phyloP scores from a whole-genome alignment of 2,888 invertebrate genomes.

The Crematogaster levior region DNA sequence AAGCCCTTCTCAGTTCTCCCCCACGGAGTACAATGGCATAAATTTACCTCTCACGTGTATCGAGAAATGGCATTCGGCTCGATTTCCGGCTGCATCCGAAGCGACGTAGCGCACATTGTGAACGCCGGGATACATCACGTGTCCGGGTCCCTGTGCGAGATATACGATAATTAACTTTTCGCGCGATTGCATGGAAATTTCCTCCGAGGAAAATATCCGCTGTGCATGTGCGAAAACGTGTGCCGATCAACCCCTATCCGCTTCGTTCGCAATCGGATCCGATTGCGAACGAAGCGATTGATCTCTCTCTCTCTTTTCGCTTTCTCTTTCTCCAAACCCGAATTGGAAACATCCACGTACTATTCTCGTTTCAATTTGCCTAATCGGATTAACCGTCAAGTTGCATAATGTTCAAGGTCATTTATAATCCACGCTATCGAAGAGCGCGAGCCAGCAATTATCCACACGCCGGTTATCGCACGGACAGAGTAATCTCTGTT shows the following conservation, averaged over 20 bases:
- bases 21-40: slow-evolving; percentile 69
- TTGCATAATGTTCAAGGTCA: slow-evolving; percentile 37
- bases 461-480: slow-evolving; percentile 43
- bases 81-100: slow-evolving; percentile 88
- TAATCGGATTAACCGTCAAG: slow-evolving; percentile 45
- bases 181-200: slow-evolving; percentile 44
- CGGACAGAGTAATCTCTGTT: slow-evolving; percentile 54
- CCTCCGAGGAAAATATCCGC: slow-evolving; percentile 59
- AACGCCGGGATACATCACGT: slow-evolving; percentile 87
- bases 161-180: slow-evolving; percentile 64
- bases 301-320: not conserved
- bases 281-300: not conserved
- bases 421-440: slow-evolving; percentile 46
- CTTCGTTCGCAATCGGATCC: not conserved
- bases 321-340: not conserved
- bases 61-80: slow-evolving; percentile 89
- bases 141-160: slow-evolving; percentile 87
- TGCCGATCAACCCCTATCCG: not conserved
- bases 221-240: not conserved
- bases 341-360: not conserved
- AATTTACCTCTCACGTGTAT: slow-evolving; percentile 88
- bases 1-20: not conserved
- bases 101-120: slow-evolving; percentile 89
- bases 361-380: slow-evolving; percentile 37
- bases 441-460: slow-evolving; percentile 52